Base-by-base conservation (phyloP, 2,113 vertebrate genomes). In the Castor canadensis region DNA sequence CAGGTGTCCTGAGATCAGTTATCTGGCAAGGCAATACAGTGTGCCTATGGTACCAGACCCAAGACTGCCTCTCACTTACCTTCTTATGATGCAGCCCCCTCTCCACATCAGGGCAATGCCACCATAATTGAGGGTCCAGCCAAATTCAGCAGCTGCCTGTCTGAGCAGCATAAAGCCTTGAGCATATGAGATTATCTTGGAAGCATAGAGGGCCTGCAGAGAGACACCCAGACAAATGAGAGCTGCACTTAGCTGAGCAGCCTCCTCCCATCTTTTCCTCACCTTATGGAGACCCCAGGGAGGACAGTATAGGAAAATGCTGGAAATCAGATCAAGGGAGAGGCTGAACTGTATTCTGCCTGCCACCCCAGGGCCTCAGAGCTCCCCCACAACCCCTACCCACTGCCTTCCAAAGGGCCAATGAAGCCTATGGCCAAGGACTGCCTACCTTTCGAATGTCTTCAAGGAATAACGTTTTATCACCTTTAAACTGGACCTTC, bases 91-190 rank as follows among this genome's bases (percentile, higher is more conserved):
- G 98, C 99, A 99, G 97, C 99, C 99, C 62, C 99, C 99, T 93
- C 99, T 98, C 99, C 99, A 99, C 99, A 99, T 99, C 87, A 99
- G 98, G 43, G 99, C 99, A 13, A 99, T 99, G 35, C 97, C 99
- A 0, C 99, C 99, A 0, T 99, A 99, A 98, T 99, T 99, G 72
- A 99, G 98, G 0, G 98, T 98, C 99, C 99, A 99, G 97, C 98
- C 98, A 64, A 99, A 99, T 83, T 99, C 99, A 16, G 98, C 98
- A 91, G 99, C 99, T 0, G 99, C 99, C 97, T 99, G 99, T 40
- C 99, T 98, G 66, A 99, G 98, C 85, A 99, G 98, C 99, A 99
- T 99, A 97, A 99, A 99, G 94, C 99, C 99, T 98, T 99, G 99
- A 0, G 99, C 98, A 0, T 99, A 99, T 1, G 99, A 99, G 97